Conservation (phyloP, 2,797 vertebrate species). For the Hybognathus amarus region DNA sequence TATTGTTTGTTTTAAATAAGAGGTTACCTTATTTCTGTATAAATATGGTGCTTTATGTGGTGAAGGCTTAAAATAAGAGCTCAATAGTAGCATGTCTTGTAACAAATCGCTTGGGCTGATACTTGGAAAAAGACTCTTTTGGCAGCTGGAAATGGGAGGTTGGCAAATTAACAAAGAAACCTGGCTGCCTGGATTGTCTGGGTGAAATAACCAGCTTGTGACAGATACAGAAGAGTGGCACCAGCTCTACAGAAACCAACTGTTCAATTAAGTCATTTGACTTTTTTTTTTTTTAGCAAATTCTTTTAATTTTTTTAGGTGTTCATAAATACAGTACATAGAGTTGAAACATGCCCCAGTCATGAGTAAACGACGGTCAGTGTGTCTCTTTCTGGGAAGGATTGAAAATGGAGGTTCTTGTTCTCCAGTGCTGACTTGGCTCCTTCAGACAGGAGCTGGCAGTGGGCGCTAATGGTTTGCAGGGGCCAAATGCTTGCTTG, state of each 20-base stretch:
- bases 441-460: constrained; percentile 49
- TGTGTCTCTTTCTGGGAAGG: constrained; percentile 18
- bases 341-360: neutral
- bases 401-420: constrained; percentile 44
- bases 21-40: neutral
- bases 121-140: constrained; percentile 28
- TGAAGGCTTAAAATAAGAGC: constrained; percentile 23
- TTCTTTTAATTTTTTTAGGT: no score
- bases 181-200: constrained; percentile 34
- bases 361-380: neutral
- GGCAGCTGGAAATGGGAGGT: constrained; percentile 36
- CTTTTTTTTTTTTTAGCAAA: no score
- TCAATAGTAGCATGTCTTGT: neutral
- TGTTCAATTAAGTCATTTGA: neutral
- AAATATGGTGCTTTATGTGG: neutral
- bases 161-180: constrained; percentile 44
- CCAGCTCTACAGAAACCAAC: neutral
- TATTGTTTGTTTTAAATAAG: neutral
- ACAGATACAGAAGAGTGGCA: neutral
- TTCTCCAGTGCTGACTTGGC: constrained; percentile 57
- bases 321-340: neutral
- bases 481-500: constrained; percentile 63
- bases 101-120: constrained; percentile 2
- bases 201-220: constrained; percentile 27
- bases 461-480: constrained; percentile 67